Conservation (phyloP, 2,113 vertebrate genomes). For the Bombycilla garrulus region DNA sequence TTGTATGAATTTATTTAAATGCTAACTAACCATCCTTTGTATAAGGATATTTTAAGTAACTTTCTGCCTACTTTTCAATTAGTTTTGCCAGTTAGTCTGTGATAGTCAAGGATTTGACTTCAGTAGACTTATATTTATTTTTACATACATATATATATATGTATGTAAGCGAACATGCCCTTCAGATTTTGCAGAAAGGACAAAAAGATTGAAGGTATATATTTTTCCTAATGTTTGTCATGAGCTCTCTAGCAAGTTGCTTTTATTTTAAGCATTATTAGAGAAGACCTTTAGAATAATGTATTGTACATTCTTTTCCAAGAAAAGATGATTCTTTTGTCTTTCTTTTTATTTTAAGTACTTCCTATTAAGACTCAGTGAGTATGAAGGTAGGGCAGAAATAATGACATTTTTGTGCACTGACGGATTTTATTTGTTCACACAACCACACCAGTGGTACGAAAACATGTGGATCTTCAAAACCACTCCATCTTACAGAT, state of each 20-base stretch:
- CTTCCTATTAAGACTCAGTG: not conserved
- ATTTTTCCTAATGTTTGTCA: not conserved
- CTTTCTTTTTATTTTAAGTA: not conserved
- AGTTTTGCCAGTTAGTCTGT: not conserved
- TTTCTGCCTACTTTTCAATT: not conserved
- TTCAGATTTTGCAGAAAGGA: not conserved
- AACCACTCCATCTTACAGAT: fast-evolving
- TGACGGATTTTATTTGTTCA: not conserved
- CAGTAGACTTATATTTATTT: not conserved
- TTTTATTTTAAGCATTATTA: not conserved
- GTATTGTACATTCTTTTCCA: not conserved
- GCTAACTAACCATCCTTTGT: not conserved
- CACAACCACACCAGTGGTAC: not conserved
- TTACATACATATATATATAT: not conserved
- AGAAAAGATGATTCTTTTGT: not conserved
- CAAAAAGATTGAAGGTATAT: not conserved
- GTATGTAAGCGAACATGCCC: fast-evolving
- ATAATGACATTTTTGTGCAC: not conserved
- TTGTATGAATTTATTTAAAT: not conserved
- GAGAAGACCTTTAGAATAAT: not conserved
- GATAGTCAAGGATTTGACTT: not conserved
- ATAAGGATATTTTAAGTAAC: not conserved
- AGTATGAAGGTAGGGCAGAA: not conserved
- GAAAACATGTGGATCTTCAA: not conserved
- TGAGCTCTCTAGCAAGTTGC: not conserved